phyloP scores from a whole-genome alignment of 2,888 invertebrate genomes.

The Drosophila suboccidentalis region DNA sequence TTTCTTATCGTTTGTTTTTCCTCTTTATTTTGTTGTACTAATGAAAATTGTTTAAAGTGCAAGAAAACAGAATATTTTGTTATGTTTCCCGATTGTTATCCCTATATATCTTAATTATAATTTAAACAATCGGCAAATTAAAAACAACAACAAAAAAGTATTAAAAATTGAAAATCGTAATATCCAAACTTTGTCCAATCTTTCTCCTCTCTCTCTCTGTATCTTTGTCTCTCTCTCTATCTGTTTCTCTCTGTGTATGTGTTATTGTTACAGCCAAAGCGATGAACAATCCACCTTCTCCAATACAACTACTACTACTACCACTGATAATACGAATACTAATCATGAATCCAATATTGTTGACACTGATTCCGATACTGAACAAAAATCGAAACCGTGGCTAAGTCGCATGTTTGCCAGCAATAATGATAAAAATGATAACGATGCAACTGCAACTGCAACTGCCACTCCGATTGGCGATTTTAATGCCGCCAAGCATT shows the following conservation, averaged over 20 bases:
- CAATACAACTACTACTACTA: conserved; percentile 77
- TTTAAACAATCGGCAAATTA: conserved; percentile 46
- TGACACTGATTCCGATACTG: conserved; percentile 76
- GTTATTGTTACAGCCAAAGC: conserved; percentile 85
- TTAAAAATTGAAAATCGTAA: conserved; percentile 30
- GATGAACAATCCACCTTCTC: conserved; percentile 83
- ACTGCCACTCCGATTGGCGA: conserved; percentile 55
- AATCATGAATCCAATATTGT: conserved; percentile 72
- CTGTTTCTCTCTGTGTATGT: conserved; percentile 75
- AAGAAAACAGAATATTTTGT: conserved; percentile 36
- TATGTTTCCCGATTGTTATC: conserved; percentile 20
- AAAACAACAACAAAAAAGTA: conserved; percentile 8
- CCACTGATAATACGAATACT: conserved; percentile 80
- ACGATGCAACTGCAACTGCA: conserved; percentile 7
- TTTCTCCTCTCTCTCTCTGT: conserved; percentile 51
- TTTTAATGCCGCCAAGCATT: conserved; percentile 83
- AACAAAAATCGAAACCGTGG: conserved; percentile 84
- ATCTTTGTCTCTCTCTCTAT: conserved; percentile 50
- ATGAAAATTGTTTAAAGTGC: conserved; percentile 43
- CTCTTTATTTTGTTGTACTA: conserved; percentile 34
- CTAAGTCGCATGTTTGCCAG: conserved; percentile 85
- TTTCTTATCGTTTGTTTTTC: conserved; percentile 22
- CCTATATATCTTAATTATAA: conserved; percentile 15
- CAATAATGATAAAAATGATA: conserved; percentile 40
- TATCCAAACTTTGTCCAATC: conserved; percentile 58